phyloP scores from a whole-genome alignment of 1,140 invertebrate species.

The Medauroidea extradentata region DNA sequence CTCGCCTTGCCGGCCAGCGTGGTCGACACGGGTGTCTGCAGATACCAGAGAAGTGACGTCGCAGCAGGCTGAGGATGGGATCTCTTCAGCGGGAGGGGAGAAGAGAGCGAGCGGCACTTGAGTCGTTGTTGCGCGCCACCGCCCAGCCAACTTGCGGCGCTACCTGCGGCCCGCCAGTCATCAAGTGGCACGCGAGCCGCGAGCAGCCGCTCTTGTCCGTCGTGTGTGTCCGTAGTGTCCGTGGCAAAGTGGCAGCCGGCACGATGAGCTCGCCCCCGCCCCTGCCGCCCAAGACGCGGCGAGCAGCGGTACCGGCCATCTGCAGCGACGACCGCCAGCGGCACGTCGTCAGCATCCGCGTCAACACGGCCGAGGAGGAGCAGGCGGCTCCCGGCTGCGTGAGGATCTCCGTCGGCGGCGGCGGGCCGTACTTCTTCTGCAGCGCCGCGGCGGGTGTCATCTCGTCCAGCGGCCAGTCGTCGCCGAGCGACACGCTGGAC shows the following conservation, averaged over 20 bases:
- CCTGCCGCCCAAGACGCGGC: conserved; percentile 23
- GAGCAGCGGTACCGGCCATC: background rate
- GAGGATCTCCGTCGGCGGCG: conserved; percentile 9
- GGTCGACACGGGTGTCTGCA: too few species aligned
- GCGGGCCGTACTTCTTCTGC: conserved; percentile 52
- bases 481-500: conserved; percentile 71
- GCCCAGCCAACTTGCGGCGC: too few species aligned
- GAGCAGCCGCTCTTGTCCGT: too few species aligned
- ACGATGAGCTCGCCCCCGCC: conserved; percentile 19
- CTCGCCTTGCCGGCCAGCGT: too few species aligned
- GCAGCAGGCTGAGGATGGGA: too few species aligned
- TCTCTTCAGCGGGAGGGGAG: too few species aligned
- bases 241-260: background rate
- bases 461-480: conserved; percentile 62
- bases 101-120: too few species aligned
- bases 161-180: too few species aligned
- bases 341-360: conserved; percentile 64
- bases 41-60: too few species aligned
- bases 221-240: too few species aligned
- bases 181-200: too few species aligned
- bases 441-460: conserved; percentile 36
- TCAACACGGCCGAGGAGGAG: conserved; percentile 52
- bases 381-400: conserved; percentile 17
- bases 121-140: too few species aligned
- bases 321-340: conserved; percentile 40